Conservation (phyloP, 2,888 invertebrate species). For the Dasypolia templi region DNA sequence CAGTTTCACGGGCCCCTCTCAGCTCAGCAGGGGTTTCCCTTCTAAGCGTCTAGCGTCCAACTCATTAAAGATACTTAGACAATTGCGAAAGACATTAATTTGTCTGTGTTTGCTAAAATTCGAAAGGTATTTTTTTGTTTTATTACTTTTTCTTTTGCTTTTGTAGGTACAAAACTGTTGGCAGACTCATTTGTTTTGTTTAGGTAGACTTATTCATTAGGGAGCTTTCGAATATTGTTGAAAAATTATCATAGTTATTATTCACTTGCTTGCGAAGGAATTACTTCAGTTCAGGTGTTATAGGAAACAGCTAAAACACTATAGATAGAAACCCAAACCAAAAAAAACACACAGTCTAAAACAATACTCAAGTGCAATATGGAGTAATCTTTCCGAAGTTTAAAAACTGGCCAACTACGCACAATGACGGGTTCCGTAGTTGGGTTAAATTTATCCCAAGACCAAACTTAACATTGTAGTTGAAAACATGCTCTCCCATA, state of each 20-base stretch:
- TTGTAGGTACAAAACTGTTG: slow-evolving; percentile 1
- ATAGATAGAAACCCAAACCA: neutral
- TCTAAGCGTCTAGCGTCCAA: slow-evolving; percentile 51
- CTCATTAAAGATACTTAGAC: slow-evolving; percentile 68
- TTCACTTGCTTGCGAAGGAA: neutral
- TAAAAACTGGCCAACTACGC: no score
- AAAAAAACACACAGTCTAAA: neutral
- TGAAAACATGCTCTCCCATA: no score
- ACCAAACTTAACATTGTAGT: no score
- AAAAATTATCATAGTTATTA: no score
- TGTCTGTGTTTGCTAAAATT: slow-evolving; percentile 56
- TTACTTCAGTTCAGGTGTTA: no score
- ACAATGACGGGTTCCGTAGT: no score
- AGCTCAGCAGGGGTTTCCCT: slow-evolving; percentile 63
- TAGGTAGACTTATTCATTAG: neutral
- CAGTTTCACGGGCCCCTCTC: slow-evolving; percentile 60
- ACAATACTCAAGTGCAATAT: neutral
- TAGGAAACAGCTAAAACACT: neutral
- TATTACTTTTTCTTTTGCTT: slow-evolving; percentile 41
- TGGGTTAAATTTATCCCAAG: no score
- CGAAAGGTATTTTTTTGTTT: slow-evolving; percentile 35
- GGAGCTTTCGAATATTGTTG: slow-evolving; percentile 6
- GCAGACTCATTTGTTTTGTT: slow-evolving; percentile 3
- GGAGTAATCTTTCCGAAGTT: neutral
- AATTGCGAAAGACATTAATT: slow-evolving; percentile 65